Evolutionary conservation across 1,140 invertebrate species (phyloP), one percentile per base, ranked within the genome.

Genomic region (Aethina tumida): DNA sequence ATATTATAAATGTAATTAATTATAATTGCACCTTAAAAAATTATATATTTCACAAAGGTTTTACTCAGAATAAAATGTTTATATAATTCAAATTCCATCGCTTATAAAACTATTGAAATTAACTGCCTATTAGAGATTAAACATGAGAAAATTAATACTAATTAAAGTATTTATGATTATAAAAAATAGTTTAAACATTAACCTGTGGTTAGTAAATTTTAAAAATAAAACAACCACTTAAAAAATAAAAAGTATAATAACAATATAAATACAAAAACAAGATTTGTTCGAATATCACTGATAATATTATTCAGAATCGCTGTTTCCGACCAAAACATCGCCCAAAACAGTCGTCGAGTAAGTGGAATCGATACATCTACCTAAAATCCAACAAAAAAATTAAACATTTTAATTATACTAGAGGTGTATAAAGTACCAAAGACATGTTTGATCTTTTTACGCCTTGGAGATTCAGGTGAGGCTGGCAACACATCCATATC

Each of bases 301-400:
- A 10, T 12, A 30, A 25, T 24, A 22, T 46, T 29, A 55, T 33
- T 58, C 56, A 5, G 52, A 46, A 43, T 59, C 57, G 33, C 49
- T 55, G 26, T 55, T 49, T 19, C 29, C 33, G 2, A 37, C 39
- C 39, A 54, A 35, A 9, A 50, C 41, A 15, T 52, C 41, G 20
- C 47, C 50, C 19, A 48, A 27, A 21, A 49, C 28, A 4, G 39
- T 33, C 8, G 32, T 33, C 18, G 32, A 24, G 40, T 51, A 56
- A 6, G 57, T 57, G 3, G 47, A 28, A 35, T 59, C 57, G 39
- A 39, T 56, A 45, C 55, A 57, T 24, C 55, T 37, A 21, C 50
- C 40, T n/a, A n/a, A n/a, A n/a, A n/a, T n/a, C n/a, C n/a, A n/a
- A n/a, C n/a, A n/a, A n/a, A n/a, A n/a, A n/a, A n/a, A n/a, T n/a